These are phyloP conservation scores for Hetaerina titia DNA, from an alignment of 2,888 invertebrate species.

Conservation along the genomic window DNA sequence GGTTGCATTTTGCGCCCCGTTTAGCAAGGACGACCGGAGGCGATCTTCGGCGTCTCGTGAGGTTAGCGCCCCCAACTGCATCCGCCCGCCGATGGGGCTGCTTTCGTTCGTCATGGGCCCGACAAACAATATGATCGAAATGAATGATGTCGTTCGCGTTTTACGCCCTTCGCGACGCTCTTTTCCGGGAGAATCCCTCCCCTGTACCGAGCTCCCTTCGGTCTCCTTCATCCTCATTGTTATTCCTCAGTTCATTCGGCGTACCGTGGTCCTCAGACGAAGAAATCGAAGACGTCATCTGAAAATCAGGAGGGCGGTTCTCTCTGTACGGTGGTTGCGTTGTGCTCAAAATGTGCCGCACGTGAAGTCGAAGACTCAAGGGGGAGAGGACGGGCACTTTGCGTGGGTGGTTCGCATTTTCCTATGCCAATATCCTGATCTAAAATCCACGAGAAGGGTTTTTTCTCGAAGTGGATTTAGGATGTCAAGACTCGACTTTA, in stretches of 20 bases:
- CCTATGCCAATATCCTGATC: too few species aligned
- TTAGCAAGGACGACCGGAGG: constrained; percentile 1
- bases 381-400: neutral
- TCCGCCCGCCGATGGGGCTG: neutral
- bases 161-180: neutral
- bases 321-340: neutral
- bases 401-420: neutral
- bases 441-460: too few species aligned
- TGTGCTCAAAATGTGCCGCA: neutral
- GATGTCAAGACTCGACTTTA: too few species aligned
- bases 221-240: neutral
- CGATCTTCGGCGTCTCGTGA: neutral
- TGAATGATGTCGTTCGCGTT: neutral
- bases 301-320: neutral
- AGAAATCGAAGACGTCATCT: neutral
- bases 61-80: neutral
- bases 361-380: neutral
- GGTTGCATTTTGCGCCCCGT: constrained; percentile 15
- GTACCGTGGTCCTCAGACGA: neutral
- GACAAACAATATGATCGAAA: neutral
- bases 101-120: too few species aligned
- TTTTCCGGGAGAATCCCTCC: neutral
- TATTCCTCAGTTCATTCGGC: neutral
- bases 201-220: neutral
- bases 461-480: too few species aligned